Evolutionary conservation across 2,797 vertebrate genomes (phyloP), one percentile per base, ranked within the genome.

Genomic region (Jordanella pulchra): DNA sequence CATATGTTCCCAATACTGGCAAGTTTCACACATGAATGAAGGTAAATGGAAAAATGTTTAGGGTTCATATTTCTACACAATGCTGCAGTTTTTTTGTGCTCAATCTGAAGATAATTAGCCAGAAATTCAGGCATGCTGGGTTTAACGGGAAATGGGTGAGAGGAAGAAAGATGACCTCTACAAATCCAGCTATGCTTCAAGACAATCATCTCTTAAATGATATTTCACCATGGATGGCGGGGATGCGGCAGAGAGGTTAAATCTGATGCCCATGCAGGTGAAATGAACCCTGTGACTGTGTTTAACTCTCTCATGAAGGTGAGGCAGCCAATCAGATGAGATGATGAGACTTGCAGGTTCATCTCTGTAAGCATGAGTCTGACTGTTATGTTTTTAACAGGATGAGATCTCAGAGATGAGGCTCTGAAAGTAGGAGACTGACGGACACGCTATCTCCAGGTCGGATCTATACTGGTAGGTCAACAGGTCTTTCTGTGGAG

Each of bases 371-470:
- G 75, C 53, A 66, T 72, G 80, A 84, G 67, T 87, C 45, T 54
- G 89, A 92, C 87, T 89, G 72, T 47, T 77, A 86, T 85, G 86
- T 5, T 7, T 75, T 75, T 87, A 85, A 91, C 74, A 54, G 79
- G 86, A 84, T 89, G 90, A 83, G 78, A 48, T 74, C 92, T 95
- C 95, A 95, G 94, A 95, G 96, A 97, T 95, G 95, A 97, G 96
- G 96, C 94, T 97, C 96, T 97, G 96, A 97, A 97, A 98, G 95
- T 94, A 94, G 95, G 95, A 95, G 91, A 94, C 93, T 94, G 93
- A 92, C 51, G 84, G 95, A 95, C 86, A 78, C 84, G 76, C 61
- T 65, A 89, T 91, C 89, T 86, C 87, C 89, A 87, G 87, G 88
- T 87, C 82, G 44, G 87, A 84, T 90, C 87, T 91, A 85, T 67